Evolutionary conservation across 2,888 invertebrate genomes (phyloP), one percentile per base, ranked within the genome.

Genomic region (Lordiphosa andalusiaca): DNA sequence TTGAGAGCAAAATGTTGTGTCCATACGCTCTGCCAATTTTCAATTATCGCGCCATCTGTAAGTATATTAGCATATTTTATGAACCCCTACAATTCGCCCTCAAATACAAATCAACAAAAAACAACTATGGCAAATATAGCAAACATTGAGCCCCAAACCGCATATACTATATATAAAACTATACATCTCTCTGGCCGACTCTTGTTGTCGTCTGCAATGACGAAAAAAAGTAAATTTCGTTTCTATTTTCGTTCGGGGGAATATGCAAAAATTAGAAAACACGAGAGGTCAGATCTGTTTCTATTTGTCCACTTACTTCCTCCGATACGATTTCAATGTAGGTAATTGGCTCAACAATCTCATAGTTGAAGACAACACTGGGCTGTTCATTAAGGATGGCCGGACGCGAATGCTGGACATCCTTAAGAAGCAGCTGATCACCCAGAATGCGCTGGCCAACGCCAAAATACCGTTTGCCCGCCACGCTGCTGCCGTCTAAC

Each of bases 361-460:
- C 77, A 49, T 87, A 87, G 19, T 82, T 80, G 59, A 88, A 88
- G 16, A 61, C 55, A 42, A 88, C 85, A 10, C 68, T 78, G 5
- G 84, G 75, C 46, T 76, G 72, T 30, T 81, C 63, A 9, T 64
- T 74, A 16, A 46, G 33, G 23, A 69, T 63, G 35, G 69, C 69
- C 1, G 80, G 75, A 40, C 83, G 86, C 39, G 85, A 82, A 57
- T 80, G 73, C 16, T 75, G 66, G 39, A 85, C 61, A 69, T 88
- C 88, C 65, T 82, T 86, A n/a, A 88, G 55, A 46, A 88, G 59
- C 55, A 88, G 71, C 47, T 85, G 78, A 74, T 88, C 88, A 0
- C 78, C 81, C 0, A 35, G 21, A 6, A 66, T 35, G 36, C 71
- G 73, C 6, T 56, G 21, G 1, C 84, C 84, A n/a, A 65, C 67